Conservation (phyloP, 2,113 vertebrate species). For the Alaudala cheleensis region DNA sequence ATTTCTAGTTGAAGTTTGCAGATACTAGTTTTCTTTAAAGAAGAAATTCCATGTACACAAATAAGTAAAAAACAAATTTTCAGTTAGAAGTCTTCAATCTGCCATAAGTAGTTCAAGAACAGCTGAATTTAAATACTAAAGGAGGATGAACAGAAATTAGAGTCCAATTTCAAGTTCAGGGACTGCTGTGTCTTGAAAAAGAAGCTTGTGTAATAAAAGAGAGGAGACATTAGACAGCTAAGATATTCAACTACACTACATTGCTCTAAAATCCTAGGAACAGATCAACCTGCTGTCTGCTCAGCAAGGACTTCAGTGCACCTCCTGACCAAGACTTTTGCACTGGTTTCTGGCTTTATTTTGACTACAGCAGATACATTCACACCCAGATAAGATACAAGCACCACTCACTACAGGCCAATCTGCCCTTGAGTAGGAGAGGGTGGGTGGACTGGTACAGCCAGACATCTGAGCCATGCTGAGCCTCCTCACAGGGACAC, state of each 20-base stretch:
- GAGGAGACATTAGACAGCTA: background rate
- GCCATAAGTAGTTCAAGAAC: background rate
- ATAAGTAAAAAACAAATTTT: background rate
- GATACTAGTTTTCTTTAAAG: background rate
- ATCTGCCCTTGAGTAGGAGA: background rate
- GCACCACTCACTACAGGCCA: background rate
- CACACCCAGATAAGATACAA: background rate
- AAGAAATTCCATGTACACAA: background rate
- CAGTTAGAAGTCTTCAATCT: background rate
- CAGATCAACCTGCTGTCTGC: background rate
- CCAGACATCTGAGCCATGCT: fast-evolving
- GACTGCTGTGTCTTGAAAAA: background rate
- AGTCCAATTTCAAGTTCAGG: background rate
- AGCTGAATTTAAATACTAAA: background rate
- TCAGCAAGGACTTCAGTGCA: background rate
- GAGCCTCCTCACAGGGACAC: background rate
- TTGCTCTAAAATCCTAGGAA: background rate
- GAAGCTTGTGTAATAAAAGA: background rate
- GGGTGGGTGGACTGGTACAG: background rate
- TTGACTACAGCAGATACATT: background rate
- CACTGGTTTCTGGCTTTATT: background rate
- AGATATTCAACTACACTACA: background rate
- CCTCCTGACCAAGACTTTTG: background rate
- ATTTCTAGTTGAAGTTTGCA: background rate
- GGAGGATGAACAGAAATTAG: background rate